Conservation (phyloP, 2,888 invertebrate species). For the Terebella lapidaria region DNA sequence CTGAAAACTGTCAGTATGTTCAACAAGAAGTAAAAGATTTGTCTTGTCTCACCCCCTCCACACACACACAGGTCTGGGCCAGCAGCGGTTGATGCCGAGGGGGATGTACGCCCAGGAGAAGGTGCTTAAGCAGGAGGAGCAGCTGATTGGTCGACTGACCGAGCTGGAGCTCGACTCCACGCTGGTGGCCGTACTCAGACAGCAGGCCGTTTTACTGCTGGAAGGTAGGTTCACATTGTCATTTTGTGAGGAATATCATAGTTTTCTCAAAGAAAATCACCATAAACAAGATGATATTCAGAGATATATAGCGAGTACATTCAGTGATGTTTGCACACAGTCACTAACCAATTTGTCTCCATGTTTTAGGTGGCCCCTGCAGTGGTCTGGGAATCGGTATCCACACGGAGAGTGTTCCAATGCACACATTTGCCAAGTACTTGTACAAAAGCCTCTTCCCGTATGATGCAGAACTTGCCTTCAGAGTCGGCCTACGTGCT, state of each 20-base stretch:
- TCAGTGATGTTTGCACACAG: too few species aligned
- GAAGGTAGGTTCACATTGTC: conserved; percentile 58
- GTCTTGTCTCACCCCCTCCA: too few species aligned
- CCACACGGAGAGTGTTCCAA: conserved; percentile 76
- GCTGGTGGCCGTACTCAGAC: conserved; percentile 64
- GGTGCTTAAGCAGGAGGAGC: conserved; percentile 71
- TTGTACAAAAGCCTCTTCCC: conserved; percentile 72
- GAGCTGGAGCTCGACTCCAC: conserved; percentile 73
- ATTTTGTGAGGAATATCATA: too few species aligned
- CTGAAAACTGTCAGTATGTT: too few species aligned
- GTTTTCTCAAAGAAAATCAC: too few species aligned
- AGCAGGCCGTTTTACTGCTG: conserved; percentile 67
- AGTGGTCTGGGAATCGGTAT: conserved; percentile 72
- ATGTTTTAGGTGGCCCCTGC: conserved; percentile 63
- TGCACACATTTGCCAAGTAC: conserved; percentile 78
- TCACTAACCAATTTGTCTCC: too few species aligned
- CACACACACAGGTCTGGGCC: conserved; percentile 61
- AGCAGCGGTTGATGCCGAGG: conserved; percentile 72
- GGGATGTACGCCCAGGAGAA: conserved; percentile 76
- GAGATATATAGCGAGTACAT: too few species aligned
- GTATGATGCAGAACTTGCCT: conserved; percentile 73
- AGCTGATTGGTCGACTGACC: conserved; percentile 69
- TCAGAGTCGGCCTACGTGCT: conserved; percentile 71
- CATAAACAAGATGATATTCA: too few species aligned
- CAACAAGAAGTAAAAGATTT: too few species aligned